A percentile compares a stretch with the other conserved stretches of the same genome.
Evolutionary conservation across 2,888 invertebrate species (phyloP).

Genomic region (Tinea pellionella): DNA sequence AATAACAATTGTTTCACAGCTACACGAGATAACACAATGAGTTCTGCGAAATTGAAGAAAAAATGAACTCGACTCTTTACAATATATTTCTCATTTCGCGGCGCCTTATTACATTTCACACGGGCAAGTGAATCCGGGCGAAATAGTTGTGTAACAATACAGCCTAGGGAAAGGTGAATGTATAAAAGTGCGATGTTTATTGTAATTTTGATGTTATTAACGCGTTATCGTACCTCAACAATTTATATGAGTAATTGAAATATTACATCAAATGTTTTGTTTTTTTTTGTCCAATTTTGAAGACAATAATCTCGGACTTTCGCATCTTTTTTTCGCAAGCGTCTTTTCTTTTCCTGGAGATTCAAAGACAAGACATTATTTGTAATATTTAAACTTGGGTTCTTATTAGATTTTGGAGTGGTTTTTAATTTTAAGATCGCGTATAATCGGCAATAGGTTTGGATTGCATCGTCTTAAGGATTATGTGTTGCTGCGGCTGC

Average conservation of each 20-base stretch:
- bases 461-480: no score
- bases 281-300: not conserved
- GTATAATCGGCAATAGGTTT: no score
- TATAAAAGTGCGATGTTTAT: slow-evolving; percentile 13
- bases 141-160: slow-evolving; percentile 39
- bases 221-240: not conserved
- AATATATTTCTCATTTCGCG: not conserved
- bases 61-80: not conserved
- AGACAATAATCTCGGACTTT: not conserved
- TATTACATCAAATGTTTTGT: not conserved
- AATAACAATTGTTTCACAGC: not conserved
- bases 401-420: no score
- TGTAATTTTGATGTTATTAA: slow-evolving; percentile 12
- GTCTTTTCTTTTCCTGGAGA: no score
- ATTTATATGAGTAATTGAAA: slow-evolving; percentile 1
- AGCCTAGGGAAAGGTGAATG: slow-evolving; percentile 45
- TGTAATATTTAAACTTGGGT: no score
- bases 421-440: no score
- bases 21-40: not conserved
- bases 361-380: no score
- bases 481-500: no score
- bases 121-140: slow-evolving; percentile 18
- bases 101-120: not conserved
- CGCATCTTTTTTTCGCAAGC: no score
- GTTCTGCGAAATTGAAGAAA: not conserved